Evolutionary conservation across 2,888 invertebrate species (phyloP), one percentile per base, ranked within the genome.

Genomic region (Pyrrhosoma nymphula): DNA sequence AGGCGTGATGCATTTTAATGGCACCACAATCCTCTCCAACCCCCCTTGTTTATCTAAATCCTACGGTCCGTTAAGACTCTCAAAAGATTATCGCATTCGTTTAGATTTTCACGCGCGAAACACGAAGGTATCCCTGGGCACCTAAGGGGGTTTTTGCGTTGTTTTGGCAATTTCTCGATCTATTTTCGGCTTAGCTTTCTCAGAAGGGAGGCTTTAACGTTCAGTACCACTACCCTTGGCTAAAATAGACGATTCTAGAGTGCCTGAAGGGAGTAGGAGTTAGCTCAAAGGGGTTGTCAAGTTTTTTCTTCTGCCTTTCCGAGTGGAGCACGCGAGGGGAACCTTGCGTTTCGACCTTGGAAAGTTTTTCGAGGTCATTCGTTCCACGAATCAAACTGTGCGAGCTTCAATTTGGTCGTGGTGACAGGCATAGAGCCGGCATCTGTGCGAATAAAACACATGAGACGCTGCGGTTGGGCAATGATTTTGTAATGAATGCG

Each of bases 201-300:
- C 47, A 93, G 89, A 55, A 55, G 75, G 23, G 63, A 47, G n/a
- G 93, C 69, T 75, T 60, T 69, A 55, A 93, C 26, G 39, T n/a
- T 47, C 30, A 39, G 93, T 69, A 93, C 93, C 69, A 18, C 47
- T 35, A 69, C 93, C 63, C 55, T 63, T 18, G 69, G 93, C 93
- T 39, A 93, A 93, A 93, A 93, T 93, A 93, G 93, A 93, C 47
- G 93, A 69, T 93, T 39, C 35, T 30, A 47, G 69, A 93, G 69
- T 20, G 63, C 75, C 30, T 16, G n/a, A n/a, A 89, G 89, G 20
- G 55, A 55, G 89, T 56, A 4, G 89, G 39, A 63, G 23, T 12
- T 60, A 8, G 91, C 18, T 30, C 26, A 35, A 75, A 56, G 39
- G 55, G 56, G 56, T 10, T 14, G 26, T 56, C 35, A 6, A 14